Evolutionary conservation across 2,113 vertebrate genomes (phyloP).

Genomic region (Thamnophis sirtalis): DNA sequence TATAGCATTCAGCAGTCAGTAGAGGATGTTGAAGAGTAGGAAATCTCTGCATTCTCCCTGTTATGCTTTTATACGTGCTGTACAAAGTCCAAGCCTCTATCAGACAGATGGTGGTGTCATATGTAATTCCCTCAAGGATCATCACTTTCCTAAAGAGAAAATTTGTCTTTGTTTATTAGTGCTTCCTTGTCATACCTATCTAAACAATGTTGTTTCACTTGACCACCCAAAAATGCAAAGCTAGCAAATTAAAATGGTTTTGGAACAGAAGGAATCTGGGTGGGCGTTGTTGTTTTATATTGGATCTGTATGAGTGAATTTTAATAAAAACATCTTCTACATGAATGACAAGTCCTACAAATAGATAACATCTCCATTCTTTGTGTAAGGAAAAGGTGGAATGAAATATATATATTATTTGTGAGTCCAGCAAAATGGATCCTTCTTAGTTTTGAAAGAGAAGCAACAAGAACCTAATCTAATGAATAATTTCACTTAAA

Average conservation of each 20-base stretch:
- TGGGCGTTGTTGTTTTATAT: not conserved
- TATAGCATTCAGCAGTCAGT: not conserved
- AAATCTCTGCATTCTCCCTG: not conserved
- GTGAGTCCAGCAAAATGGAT: not conserved
- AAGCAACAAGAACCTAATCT: not conserved
- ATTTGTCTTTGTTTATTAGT: conserved; percentile 1
- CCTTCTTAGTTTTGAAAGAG: not conserved
- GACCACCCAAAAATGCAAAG: not conserved
- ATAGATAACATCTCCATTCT: not conserved
- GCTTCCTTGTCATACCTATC: not conserved
- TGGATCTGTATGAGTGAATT: not conserved
- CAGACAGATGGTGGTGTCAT: conserved; percentile 15
- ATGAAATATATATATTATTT: not conserved
- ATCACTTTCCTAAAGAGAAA: conserved; percentile 9
- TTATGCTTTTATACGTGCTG: not conserved
- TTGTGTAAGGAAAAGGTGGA: not conserved
- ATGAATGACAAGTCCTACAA: not conserved
- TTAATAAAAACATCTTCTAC: not conserved
- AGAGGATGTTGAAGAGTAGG: not conserved
- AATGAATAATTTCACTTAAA: not conserved
- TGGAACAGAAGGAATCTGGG: not conserved
- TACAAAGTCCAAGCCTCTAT: not conserved
- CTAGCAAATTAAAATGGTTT: not conserved
- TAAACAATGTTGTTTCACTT: not conserved
- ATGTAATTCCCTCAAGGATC: not conserved